These are phyloP conservation scores for Mirounga angustirostris DNA, from an alignment of 2,113 vertebrate species.

Conservation along the genomic window DNA sequence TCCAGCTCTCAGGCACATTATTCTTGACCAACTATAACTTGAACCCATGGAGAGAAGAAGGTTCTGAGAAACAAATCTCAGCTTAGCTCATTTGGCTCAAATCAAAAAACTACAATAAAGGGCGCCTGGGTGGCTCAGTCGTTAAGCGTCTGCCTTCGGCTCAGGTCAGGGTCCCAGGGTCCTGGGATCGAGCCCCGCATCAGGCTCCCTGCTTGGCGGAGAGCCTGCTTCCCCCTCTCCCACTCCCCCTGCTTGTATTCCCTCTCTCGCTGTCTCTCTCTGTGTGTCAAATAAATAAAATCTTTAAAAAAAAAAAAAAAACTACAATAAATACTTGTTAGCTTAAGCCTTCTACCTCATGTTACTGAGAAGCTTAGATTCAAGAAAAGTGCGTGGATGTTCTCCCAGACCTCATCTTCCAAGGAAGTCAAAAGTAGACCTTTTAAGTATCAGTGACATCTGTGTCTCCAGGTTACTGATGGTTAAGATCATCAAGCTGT, in stretches of 20 bases:
- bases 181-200: too few relatives aligned
- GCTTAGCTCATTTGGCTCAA: background rate
- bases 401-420: background rate
- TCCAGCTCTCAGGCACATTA: background rate
- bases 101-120: background rate
- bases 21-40: background rate
- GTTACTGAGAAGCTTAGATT: background rate
- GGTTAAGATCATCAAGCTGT: background rate
- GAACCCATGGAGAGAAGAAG: background rate
- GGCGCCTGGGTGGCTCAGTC: too few relatives aligned
- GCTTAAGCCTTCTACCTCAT: background rate
- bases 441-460: background rate
- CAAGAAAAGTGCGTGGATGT: background rate
- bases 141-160: too few relatives aligned
- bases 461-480: background rate
- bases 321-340: background rate
- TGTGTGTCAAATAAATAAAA: too few relatives aligned
- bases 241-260: too few relatives aligned
- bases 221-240: too few relatives aligned
- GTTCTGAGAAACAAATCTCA: background rate
- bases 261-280: too few relatives aligned
- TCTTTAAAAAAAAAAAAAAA: background rate
- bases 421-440: background rate
- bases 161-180: too few relatives aligned
- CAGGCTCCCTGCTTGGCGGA: too few relatives aligned